Conservation (phyloP, 30 jellyfish, hydroid and myxozoan genomes). For the Calvadosia cruxmelitensis region DNA sequence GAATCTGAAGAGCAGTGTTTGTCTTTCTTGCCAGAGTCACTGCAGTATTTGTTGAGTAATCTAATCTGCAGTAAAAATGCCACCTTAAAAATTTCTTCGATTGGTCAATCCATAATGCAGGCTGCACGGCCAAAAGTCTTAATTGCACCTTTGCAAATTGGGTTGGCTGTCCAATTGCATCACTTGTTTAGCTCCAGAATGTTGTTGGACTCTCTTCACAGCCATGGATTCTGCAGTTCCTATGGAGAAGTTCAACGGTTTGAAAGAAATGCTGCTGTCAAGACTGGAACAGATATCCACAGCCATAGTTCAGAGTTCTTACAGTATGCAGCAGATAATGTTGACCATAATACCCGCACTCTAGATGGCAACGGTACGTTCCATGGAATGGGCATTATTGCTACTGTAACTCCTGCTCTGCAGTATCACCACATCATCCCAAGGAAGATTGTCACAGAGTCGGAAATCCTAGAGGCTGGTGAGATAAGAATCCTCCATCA, state of each 20-base stretch:
- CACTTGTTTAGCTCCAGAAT: constrained; percentile 34
- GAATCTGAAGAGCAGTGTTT: constrained; percentile 12
- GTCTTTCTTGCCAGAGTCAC: constrained; percentile 33
- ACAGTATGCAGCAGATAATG: constrained; percentile 41
- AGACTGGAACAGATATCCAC: background rate
- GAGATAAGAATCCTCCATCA: constrained; percentile 18
- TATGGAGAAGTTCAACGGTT: constrained; percentile 30
- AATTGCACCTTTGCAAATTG: constrained; percentile 31
- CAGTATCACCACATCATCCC: constrained; percentile 13
- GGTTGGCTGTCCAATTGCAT: constrained; percentile 29
- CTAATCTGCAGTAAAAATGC: constrained; percentile 13
- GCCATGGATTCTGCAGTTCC: constrained; percentile 37
- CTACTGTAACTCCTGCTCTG: constrained; percentile 37
- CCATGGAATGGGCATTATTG: constrained; percentile 39
- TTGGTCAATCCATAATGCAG: constrained; percentile 44
- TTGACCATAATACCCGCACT: constrained; percentile 25
- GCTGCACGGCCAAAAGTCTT: constrained; percentile 34
- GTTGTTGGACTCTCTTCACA: constrained; percentile 30
- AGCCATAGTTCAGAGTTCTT: constrained; percentile 5
- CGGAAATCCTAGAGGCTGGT: constrained; percentile 27
- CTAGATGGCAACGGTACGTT: constrained; percentile 38
- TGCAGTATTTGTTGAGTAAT: constrained; percentile 23
- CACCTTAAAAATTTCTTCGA: constrained; percentile 21
- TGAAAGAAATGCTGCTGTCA: constrained; percentile 24
- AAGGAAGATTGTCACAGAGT: constrained; percentile 17